Conservation (phyloP, 2,888 invertebrate genomes). For the Nebria salina region DNA sequence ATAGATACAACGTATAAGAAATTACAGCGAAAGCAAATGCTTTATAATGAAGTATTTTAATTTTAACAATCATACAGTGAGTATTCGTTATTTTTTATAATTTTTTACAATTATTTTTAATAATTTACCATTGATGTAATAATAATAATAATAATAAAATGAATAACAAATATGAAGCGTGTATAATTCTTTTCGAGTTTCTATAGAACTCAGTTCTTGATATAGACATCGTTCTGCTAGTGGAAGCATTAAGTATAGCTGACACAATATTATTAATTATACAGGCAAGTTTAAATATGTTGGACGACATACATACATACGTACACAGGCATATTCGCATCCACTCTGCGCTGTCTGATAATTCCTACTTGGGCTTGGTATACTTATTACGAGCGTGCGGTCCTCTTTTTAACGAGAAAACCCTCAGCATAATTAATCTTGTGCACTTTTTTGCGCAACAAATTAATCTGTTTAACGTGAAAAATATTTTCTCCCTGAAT, state of each 20-base stretch:
- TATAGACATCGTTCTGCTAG: neutral
- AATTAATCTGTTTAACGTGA: slow-evolving; percentile 39
- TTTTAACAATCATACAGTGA: too few relatives aligned
- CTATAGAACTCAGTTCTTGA: neutral
- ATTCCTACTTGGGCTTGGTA: neutral
- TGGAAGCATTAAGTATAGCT: neutral
- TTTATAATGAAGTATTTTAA: too few relatives aligned
- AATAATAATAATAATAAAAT: too few relatives aligned
- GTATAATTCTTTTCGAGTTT: neutral
- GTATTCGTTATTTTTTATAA: too few relatives aligned
- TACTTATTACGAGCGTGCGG: slow-evolving; percentile 30
- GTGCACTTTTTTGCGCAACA: slow-evolving; percentile 33
- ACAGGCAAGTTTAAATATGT: slow-evolving; percentile 24
- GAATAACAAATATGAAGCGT: neutral
- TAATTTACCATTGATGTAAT: too few relatives aligned
- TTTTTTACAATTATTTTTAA: too few relatives aligned
- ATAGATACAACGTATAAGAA: too few relatives aligned
- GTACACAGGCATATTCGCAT: slow-evolving; percentile 18
- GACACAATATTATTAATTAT: slow-evolving; percentile 13
- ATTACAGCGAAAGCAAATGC: too few relatives aligned
- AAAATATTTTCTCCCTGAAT: slow-evolving; percentile 43
- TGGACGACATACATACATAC: slow-evolving; percentile 7
- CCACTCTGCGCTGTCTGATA: neutral
- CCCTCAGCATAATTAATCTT: slow-evolving; percentile 41
- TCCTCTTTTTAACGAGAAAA: slow-evolving; percentile 22